Evolutionary conservation across 2,797 vertebrate species (phyloP), one percentile per base, ranked within the genome.

Genomic region (Peromyscus melanophrys): DNA sequence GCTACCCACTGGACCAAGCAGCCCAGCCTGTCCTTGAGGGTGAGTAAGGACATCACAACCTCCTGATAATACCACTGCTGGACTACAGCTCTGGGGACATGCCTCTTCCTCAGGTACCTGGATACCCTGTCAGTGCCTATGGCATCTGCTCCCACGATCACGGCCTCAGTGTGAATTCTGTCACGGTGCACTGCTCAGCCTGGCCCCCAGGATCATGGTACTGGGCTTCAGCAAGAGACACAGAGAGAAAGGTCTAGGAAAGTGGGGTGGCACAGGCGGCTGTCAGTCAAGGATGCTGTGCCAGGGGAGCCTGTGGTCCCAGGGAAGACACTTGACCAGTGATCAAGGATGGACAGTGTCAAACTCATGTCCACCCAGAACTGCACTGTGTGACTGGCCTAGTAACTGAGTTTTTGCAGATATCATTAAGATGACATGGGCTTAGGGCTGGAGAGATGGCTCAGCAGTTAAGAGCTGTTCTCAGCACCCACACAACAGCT

Each of bases 101-200:
- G 10, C 10, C 3, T 21, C 57, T 63, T 43, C 34, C 34, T 52
- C 78, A 49, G 69, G 8, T 43, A 25, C 80, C n/a, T 37, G 37
- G 23, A 2, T 0, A 23, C 46, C 14, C 19, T 2, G 7, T 61
- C 21, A 17, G 25, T 43, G 2, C 6, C 19, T 19, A 0, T 1
- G n/a, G 12, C 21, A 49, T 3, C 52, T 29, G 0, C 5, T 59
- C 78, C 67, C 82, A 63, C 11, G 19, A 21, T 76, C 13, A 8
- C 3, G 43, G 65, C 21, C 34, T 59, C 27, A 17, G 29, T 46
- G 8, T 46, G 80, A 29, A 27, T 14, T 14, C 40, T 14, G 46
- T 4, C 46, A 78, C 9, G 16, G 46, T 17, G 34, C 29, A 34
- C 29, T 34, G 2, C 23, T 65, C 7, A 81, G 34, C 19, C 61